These are phyloP conservation scores for Drosophila murphyi DNA, from an alignment of 1,140 invertebrate genomes.

Conservation along the genomic window DNA sequence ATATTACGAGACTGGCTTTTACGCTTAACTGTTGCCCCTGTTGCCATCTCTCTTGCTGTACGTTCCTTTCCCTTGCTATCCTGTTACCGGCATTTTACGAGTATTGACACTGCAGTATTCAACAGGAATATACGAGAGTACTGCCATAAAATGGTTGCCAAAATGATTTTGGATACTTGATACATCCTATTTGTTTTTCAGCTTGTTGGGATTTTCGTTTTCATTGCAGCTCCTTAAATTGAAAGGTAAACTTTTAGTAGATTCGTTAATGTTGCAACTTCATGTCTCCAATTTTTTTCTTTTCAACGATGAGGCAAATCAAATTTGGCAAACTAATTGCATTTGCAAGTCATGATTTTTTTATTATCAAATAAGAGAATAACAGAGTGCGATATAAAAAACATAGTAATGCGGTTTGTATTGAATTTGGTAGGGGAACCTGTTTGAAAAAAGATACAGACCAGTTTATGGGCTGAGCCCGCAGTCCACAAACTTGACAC, in stretches of 20 bases:
- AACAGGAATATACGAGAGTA: constrained; percentile 2
- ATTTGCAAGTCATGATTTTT: not conserved
- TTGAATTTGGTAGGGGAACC: constrained; percentile 15
- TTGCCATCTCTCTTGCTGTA: not conserved
- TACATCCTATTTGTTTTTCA: constrained; percentile 15
- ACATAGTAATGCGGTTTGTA: not conserved
- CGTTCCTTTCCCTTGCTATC: not conserved
- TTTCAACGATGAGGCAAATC: no score
- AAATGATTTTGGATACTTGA: constrained; percentile 24
- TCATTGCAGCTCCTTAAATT: constrained; percentile 16
- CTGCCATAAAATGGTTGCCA: constrained; percentile 19
- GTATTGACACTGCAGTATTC: constrained; percentile 23
- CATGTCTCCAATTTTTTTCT: no score
- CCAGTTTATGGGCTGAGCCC: constrained; percentile 4
- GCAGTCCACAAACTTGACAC: constrained; percentile 42
- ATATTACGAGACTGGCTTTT: constrained; percentile 54
- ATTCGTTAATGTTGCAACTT: no score
- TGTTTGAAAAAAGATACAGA: constrained; percentile 1
- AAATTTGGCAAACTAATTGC: not conserved
- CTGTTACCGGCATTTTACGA: constrained; percentile 19
- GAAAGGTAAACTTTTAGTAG: not conserved
- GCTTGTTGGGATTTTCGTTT: constrained; percentile 5
- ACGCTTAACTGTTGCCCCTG: constrained; percentile 34
- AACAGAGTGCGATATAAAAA: not conserved
- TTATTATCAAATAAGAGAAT: not conserved